These are phyloP conservation scores for Drosophila malerkotliana DNA, from an alignment of 1,140 invertebrate species.

Conservation along the genomic window DNA sequence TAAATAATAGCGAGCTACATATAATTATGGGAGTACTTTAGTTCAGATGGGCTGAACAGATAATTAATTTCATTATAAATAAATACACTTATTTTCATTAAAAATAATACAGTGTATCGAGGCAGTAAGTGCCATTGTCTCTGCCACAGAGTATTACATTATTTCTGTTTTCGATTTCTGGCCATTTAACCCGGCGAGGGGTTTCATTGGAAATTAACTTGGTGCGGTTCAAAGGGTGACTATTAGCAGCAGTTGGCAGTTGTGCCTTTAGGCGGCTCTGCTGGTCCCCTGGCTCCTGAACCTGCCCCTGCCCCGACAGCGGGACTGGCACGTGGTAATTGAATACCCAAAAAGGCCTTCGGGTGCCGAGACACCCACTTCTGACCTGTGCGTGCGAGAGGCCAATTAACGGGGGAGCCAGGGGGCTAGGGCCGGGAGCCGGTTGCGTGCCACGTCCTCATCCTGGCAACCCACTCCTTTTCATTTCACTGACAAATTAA, in stretches of 20 bases:
- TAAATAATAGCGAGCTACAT: background rate
- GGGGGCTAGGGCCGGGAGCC: constrained; percentile 14
- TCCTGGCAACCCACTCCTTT: constrained; percentile 25
- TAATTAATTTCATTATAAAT: background rate
- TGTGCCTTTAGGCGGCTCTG: constrained; percentile 25
- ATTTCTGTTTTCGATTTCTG: constrained; percentile 45
- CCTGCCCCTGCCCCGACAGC: background rate
- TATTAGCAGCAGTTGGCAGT: constrained; percentile 65
- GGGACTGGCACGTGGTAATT: constrained; percentile 55
- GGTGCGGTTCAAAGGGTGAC: constrained; percentile 58
- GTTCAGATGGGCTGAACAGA: constrained; percentile 17
- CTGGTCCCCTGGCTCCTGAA: constrained; percentile 5
- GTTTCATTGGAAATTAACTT: constrained; percentile 54
- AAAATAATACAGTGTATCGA: constrained; percentile 39
- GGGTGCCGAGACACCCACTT: background rate
- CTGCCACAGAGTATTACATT: constrained; percentile 15
- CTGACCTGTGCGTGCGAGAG: constrained; percentile 55
- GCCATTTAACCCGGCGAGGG: constrained; percentile 34
- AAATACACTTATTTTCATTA: constrained; percentile 12
- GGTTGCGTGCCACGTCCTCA: constrained; percentile 60
- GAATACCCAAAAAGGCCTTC: constrained; percentile 61
- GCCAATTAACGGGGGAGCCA: constrained; percentile 55
- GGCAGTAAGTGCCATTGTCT: constrained; percentile 16
- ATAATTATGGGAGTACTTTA: constrained; percentile 37
- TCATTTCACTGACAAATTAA: constrained; percentile 63